A percentile compares a stretch with the other conserved stretches of the same genome.
Conservation (phyloP, 2,797 vertebrate genomes). For the Coendou prehensilis region DNA sequence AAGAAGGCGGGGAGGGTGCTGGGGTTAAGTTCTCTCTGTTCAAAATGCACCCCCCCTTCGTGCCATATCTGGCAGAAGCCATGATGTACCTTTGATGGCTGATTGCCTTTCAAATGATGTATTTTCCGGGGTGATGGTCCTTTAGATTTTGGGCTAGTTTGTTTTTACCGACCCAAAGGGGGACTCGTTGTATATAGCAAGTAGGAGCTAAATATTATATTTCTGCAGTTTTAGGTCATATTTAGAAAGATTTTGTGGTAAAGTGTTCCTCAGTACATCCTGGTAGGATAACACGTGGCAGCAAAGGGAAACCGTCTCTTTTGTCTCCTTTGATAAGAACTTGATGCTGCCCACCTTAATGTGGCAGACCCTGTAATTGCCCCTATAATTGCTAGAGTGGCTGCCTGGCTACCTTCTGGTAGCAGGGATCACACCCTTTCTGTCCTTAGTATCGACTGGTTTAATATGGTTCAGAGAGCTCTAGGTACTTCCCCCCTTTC, state of each 20-base stretch:
- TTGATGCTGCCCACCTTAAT: neutral
- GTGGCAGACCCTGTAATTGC: neutral
- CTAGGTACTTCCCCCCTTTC: neutral
- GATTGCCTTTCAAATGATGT: conserved; percentile 30
- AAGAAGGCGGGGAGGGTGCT: neutral
- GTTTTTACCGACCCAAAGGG: neutral
- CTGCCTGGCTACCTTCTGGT: neutral
- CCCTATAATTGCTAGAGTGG: neutral
- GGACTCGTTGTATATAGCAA: neutral
- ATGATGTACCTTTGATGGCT: conserved; percentile 10
- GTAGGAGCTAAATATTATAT: neutral
- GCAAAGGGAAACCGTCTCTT: conserved; percentile 48
- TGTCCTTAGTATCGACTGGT: neutral
- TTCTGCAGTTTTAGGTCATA: neutral
- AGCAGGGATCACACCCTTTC: neutral
- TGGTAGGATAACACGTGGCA: conserved; percentile 43
- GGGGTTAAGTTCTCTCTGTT: neutral
- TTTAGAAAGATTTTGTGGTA: conserved; percentile 50
- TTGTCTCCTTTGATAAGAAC: conserved; percentile 67
- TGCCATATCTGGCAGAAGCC: neutral
- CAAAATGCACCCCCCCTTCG: neutral
- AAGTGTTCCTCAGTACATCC: neutral
- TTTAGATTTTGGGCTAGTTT: conserved; percentile 37
- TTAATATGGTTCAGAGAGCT: neutral
- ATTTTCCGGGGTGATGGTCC: neutral